Evolutionary conservation across 64 coral and sea anemone species (phyloP), one percentile per base, ranked within the genome.

Genomic region (Actinia equina): DNA sequence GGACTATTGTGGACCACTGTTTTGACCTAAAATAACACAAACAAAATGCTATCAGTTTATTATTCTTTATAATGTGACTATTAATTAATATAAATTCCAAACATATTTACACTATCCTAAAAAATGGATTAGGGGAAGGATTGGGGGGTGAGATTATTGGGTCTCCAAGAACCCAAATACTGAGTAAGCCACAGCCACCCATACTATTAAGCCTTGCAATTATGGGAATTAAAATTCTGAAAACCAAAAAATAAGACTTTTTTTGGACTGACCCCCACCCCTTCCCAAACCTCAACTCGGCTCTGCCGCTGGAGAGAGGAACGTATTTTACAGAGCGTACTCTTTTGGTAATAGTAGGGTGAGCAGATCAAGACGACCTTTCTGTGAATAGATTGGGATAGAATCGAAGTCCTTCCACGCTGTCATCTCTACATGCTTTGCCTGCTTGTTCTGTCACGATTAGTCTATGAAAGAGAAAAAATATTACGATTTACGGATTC

Each of bases 401-500:
- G 85, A 99, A 99, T 9, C 93, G 88, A 30, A 99, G 88, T 60
- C 97, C 97, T 60, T 99, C 97, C 0, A 95, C 93, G 12, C 89
- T 93, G 82, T 99, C 97, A 80, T 99, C 97, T 59, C 97, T 79
- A 61, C 97, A 99, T 59, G 93, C 93, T 20, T 99, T 95, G 88
- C 97, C 97, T 61, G 93, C 93, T 88, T 99, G 91, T 90, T 99
- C 97, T 26, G 97, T 99, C 30, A 99, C 97, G 17, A 99, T 77
- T 12, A 99, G 80, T 81, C 97, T 99, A 23, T 12, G 52, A 82
- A 8, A 45, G 58, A 42, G 71, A 79, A 0, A 79, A 41, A 77
- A n/a, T 77, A 37, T 1, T 0, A 37, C 1, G 1, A 37, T 37
- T 37, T 37, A 30, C 3, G 26, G 0, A 77, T 8, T 37, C 30